Evolutionary conservation across 2,797 vertebrate genomes (phyloP), one percentile per base, ranked within the genome.

Genomic region (Delichon dasypus): DNA sequence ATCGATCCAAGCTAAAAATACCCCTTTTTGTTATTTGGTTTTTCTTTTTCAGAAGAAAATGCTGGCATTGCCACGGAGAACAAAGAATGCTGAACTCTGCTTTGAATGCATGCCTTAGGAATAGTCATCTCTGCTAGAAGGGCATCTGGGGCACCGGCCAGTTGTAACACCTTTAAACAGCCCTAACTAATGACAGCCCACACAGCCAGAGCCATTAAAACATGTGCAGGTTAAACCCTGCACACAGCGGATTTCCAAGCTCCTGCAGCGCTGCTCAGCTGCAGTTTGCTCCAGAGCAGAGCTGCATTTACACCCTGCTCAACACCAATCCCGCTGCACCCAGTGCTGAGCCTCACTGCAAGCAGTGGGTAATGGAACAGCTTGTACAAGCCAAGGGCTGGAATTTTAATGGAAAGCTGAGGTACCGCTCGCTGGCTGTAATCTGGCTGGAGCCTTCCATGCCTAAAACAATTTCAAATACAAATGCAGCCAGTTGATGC

Each of bases 1-100:
- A 94, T 88, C 1, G 29, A 95, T 91, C 71, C 53, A n/a, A 82
- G 74, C 77, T 94, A 91, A 95, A 95, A 95, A 94, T 89, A 95
- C 11, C 1, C 29, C 26, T 22, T 94, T 95, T 90, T 36, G 70
- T 67, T 88, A 60, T 50, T 65, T 81, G n/a, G 2, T 25, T 72
- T 70, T 64, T 50, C 34, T 89, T 83, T 65, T 57, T 45, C 70
- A 85, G 62, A 61, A 68, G 66, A 70, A 92, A 42, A 58, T 29
- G 79, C 70, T 88, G 83, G 47, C 81, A 72, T 26, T 75, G 67
- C 42, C 76, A 74, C 50, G 45, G 54, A 76, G 81, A 90, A 60
- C 9, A 58, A 81, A 51, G 51, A 72, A 86, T 1, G 1, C 5
- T 44, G 70, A 72, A 78, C 82, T 61, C 40, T 40, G 27, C 57